phyloP scores from a whole-genome alignment of 2,797 vertebrate species.

The Dermochelys coriacea region DNA sequence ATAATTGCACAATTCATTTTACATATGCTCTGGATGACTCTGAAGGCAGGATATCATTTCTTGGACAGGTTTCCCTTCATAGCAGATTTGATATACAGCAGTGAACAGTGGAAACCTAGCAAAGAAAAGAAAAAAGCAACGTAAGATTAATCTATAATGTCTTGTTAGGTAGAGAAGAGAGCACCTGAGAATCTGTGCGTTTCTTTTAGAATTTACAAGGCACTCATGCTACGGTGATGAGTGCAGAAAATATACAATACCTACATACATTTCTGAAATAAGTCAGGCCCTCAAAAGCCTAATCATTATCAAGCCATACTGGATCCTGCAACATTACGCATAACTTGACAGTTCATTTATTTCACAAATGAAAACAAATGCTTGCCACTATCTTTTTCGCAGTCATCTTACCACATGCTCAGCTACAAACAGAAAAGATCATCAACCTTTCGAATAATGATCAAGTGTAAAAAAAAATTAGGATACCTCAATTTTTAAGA shows the following conservation, averaged over 20 bases:
- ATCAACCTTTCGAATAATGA: not conserved
- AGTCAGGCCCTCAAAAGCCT: not conserved
- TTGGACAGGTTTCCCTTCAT: conserved; percentile 86
- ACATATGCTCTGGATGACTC: conserved; percentile 89
- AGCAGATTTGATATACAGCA: conserved; percentile 92
- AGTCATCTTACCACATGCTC: not conserved
- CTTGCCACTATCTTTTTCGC: not conserved
- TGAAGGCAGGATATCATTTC: conserved; percentile 92
- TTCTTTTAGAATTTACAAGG: not conserved
- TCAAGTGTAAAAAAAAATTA: not conserved
- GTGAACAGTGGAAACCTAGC: conserved; percentile 91
- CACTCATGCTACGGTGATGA: not conserved
- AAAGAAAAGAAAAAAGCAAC: not conserved
- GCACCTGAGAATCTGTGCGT: not conserved
- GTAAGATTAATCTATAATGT: not conserved
- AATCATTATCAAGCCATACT: not conserved
- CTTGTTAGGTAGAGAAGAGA: not conserved
- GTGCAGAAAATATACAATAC: not conserved
- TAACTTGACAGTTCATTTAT: not conserved
- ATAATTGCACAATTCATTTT: conserved; percentile 30
- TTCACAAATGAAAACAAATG: not conserved
- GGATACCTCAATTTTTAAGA: not conserved
- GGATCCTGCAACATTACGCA: conserved; percentile 24
- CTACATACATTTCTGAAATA: not conserved
- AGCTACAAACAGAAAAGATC: conserved; percentile 5